Conservation (phyloP, 2,888 invertebrate species). For the Megastigmus dorsalis region DNA sequence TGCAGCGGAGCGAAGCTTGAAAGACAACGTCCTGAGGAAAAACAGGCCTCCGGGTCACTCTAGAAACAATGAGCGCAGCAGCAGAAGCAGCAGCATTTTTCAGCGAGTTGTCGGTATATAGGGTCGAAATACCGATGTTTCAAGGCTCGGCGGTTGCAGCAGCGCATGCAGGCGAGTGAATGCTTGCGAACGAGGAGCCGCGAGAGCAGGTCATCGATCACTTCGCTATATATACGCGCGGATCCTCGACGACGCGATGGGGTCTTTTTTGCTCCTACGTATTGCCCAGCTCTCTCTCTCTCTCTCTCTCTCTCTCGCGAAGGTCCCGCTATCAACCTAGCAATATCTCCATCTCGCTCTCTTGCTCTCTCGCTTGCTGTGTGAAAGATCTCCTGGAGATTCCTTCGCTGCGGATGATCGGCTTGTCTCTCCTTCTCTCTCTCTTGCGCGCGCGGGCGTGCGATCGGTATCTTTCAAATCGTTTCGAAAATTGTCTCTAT, state of each 20-base stretch:
- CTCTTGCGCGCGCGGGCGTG: not conserved
- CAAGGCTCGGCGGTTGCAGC: not conserved
- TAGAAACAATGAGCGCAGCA: not conserved
- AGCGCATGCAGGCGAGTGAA: not conserved
- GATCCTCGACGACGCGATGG: not conserved
- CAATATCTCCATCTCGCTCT: not conserved
- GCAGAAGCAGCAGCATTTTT: not conserved
- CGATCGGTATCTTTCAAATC: slow-evolving; percentile 35
- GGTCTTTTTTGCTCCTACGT: not conserved
- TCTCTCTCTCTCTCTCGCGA: not conserved
- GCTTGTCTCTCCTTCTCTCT: not conserved
- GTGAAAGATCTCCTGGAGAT: not conserved
- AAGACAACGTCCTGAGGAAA: not conserved
- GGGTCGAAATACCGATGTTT: slow-evolving; percentile 12
- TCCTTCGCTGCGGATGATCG: too few relatives aligned
- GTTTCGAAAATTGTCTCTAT: slow-evolving; percentile 17
- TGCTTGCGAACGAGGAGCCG: too few relatives aligned
- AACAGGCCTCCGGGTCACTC: not conserved
- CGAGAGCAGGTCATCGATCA: slow-evolving; percentile 21
- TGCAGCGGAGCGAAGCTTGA: too few relatives aligned
- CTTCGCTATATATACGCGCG: not conserved
- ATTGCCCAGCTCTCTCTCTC: too few relatives aligned
- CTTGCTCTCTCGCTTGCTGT: not conserved
- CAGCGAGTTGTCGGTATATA: not conserved
- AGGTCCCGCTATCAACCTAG: slow-evolving; percentile 21